A percentile compares a stretch with the other conserved stretches of the same genome.
Evolutionary conservation across 2,888 invertebrate species (phyloP).

Genomic region (Ommatoiulus sabulosus): DNA sequence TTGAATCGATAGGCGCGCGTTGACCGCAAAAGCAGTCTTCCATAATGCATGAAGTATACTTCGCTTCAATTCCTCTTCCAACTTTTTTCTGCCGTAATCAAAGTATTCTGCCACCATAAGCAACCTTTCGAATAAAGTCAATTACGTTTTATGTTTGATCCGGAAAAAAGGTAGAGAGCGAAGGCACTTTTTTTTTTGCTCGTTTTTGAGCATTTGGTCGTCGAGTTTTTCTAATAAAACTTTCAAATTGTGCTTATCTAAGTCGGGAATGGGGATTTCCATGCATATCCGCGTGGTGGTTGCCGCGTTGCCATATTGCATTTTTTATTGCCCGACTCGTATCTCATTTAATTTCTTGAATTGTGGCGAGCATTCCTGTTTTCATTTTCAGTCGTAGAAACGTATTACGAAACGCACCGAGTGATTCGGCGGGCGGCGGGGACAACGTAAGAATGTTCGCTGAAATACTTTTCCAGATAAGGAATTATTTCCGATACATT

Average conservation of each 20-base stretch:
- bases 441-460: conserved; percentile 39
- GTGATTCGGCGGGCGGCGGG: background rate
- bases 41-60: conserved; percentile 30
- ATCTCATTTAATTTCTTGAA: conserved; percentile 48
- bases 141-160: conserved; percentile 33
- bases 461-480: conserved; percentile 42
- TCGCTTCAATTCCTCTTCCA: conserved; percentile 38
- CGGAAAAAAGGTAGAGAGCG: background rate
- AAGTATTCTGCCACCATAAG: conserved; percentile 34
- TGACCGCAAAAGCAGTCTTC: conserved; percentile 41
- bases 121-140: conserved; percentile 48
- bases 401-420: conserved; percentile 8
- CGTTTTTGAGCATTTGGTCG: conserved; percentile 13
- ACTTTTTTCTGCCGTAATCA: conserved; percentile 44
- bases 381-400: conserved; percentile 25
- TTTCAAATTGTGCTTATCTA: conserved; percentile 7
- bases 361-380: conserved; percentile 41
- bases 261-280: background rate
- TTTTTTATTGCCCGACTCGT: conserved; percentile 18
- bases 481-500: conserved; percentile 46
- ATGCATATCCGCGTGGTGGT: background rate
- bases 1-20: background rate
- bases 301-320: background rate
- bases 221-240: background rate
- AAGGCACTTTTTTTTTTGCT: background rate